Conservation (phyloP, 2,888 invertebrate species). For the Pristionchus mayeri region DNA sequence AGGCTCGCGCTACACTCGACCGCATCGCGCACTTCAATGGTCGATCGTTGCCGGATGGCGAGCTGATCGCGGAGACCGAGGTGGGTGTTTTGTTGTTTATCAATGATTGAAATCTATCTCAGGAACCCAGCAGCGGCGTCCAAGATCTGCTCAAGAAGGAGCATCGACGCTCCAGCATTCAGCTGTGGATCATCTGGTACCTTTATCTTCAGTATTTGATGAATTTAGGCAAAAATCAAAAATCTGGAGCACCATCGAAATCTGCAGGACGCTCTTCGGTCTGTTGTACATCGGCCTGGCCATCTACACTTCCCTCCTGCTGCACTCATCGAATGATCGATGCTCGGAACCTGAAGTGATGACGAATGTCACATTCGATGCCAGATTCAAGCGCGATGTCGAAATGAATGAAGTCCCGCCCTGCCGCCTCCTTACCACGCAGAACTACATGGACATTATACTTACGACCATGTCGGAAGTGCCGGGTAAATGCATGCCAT, state of each 20-base stretch:
- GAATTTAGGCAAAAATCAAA: background rate
- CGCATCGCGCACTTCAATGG: constrained; percentile 25
- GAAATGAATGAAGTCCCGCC: no score
- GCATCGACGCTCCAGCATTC: background rate
- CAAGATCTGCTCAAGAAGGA: background rate
- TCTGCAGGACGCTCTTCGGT: background rate
- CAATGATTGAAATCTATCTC: background rate
- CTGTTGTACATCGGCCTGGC: constrained; percentile 1
- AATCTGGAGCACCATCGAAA: no score
- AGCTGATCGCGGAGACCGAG: background rate
- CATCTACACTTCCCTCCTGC: background rate
- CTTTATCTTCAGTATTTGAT: background rate
- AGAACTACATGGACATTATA: background rate
- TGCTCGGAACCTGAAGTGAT: background rate
- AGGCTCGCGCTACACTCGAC: background rate
- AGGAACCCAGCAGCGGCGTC: background rate
- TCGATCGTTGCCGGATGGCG: background rate
- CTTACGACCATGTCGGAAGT: constrained; percentile 15
- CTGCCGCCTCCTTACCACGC: background rate
- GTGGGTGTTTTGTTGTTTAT: background rate
- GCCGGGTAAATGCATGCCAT: background rate
- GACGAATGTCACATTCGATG: background rate
- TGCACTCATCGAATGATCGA: background rate
- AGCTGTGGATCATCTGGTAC: constrained; percentile 3
- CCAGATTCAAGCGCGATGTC: background rate